Evolutionary conservation across 37 sponge, comb jelly and placozoan species (phyloP), one percentile per base, ranked within the genome.

Genomic region (Mnemiopsis leidyi): DNA sequence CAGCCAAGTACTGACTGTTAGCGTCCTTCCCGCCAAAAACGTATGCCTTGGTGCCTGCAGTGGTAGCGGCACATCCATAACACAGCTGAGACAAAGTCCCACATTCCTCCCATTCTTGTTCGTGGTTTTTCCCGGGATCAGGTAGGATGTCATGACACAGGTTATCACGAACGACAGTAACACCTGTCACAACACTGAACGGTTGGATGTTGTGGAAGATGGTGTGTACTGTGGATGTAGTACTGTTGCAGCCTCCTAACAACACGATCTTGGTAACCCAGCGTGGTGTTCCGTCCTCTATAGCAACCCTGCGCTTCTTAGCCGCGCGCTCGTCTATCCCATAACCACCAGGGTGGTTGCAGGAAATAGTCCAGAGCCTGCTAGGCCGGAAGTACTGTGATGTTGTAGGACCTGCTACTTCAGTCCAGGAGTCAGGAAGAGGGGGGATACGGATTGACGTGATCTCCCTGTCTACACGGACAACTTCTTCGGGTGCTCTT

Each of bases 1-100:
- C 61, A 28, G 90, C 90, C 61, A 85, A 26, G 23, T 40, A 85
- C 48, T 85, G 90, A 38, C 90, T 85, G 48, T 38, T 40, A 18
- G 40, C 61, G 35, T 85, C 90, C 90, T 85, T 85, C n/a, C 90
- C 90, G 26, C 90, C 90, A 37, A 85, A 85, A 21, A 85, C 90
- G 29, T 85, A 85, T 7, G 90, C 90, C 3, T 85, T 85, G 24
- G 90, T 85, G 0, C 90, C 90, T 7, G 90, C 90, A 40, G 90
- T 85, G 0, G 90, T 85, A 39, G 90, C 90, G 5, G 90, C 90
- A 21, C 90, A 32, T n/a, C 90, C 90, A 29, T 40, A 85, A 39
- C 90, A 85, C 24, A 40, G 90, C 90, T 85, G 90, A 9, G 90
- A 23, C 61, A 85, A 39, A n/a, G 23, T 40, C 61, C 90, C 90